These are phyloP conservation scores for Drosophila murphyi DNA, from an alignment of 1,140 invertebrate genomes.

Conservation along the genomic window DNA sequence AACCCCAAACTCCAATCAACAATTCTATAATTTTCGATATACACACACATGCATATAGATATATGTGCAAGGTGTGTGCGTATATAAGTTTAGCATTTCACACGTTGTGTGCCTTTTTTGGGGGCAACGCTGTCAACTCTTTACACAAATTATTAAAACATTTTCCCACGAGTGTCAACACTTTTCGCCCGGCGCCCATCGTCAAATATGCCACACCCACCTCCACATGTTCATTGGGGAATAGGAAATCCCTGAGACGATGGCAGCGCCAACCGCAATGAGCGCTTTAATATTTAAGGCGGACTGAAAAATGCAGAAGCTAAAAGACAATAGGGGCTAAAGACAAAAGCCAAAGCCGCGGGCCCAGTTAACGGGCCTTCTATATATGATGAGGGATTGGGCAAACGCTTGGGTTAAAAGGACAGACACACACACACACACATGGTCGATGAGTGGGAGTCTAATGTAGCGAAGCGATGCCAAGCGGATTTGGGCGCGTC, in stretches of 20 bases:
- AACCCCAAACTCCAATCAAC: neutral
- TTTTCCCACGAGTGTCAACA: constrained; percentile 82
- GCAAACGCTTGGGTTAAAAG: constrained; percentile 8
- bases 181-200: constrained; percentile 35
- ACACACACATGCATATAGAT: neutral
- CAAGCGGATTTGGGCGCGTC: constrained; percentile 68
- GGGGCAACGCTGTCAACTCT: constrained; percentile 69
- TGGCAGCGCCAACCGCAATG: constrained; percentile 37
- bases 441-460: neutral
- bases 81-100: constrained; percentile 60
- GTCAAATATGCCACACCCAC: neutral
- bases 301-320: constrained; percentile 74
- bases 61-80: constrained; percentile 9
- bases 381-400: constrained; percentile 57
- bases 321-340: constrained; percentile 47
- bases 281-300: constrained; percentile 79
- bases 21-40: neutral
- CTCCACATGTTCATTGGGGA: neutral
- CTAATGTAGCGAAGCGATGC: constrained; percentile 49
- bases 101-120: constrained; percentile 42
- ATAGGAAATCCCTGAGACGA: neutral
- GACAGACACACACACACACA: neutral
- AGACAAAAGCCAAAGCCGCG: constrained; percentile 56
- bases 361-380: constrained; percentile 68
- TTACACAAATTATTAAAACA: constrained; percentile 82